Evolutionary conservation across 2,888 invertebrate genomes (phyloP).

Genomic region (Drosophila pegasa): DNA sequence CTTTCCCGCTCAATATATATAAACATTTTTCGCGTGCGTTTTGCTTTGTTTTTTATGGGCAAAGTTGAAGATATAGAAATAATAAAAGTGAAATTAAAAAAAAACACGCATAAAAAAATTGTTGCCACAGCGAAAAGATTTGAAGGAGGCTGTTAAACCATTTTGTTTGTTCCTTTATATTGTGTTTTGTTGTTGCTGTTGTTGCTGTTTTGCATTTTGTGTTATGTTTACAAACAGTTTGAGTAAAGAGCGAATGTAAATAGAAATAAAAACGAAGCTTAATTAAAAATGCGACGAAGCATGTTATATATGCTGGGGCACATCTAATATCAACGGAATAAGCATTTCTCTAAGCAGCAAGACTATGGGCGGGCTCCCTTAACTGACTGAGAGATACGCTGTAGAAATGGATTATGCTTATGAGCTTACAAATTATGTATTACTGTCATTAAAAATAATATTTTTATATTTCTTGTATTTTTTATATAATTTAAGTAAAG

Average conservation of each 20-base stretch:
- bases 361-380: too few species aligned
- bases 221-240: conserved; percentile 16
- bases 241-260: conserved; percentile 67
- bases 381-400: not conserved
- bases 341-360: conserved; percentile 1
- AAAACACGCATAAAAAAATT: conserved; percentile 53
- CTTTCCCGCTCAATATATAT: not conserved
- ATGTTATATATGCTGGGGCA: conserved; percentile 52
- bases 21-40: not conserved
- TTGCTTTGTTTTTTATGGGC: conserved; percentile 14
- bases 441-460: not conserved
- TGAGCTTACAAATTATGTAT: not conserved
- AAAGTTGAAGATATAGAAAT: conserved; percentile 55
- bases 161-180: conserved; percentile 15
- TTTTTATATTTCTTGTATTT: too few species aligned
- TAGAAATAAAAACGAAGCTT: conserved; percentile 77
- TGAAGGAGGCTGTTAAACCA: conserved; percentile 50
- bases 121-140: conserved; percentile 16
- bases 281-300: conserved; percentile 82
- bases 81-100: conserved; percentile 73
- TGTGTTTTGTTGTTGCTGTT: not conserved
- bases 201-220: conserved; percentile 9
- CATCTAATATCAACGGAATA: conserved; percentile 64
- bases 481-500: not conserved
- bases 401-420: not conserved